Evolutionary conservation across 2,888 invertebrate species (phyloP), one percentile per base, ranked within the genome.

Genomic region (Stenoptilia bipunctidactyla): DNA sequence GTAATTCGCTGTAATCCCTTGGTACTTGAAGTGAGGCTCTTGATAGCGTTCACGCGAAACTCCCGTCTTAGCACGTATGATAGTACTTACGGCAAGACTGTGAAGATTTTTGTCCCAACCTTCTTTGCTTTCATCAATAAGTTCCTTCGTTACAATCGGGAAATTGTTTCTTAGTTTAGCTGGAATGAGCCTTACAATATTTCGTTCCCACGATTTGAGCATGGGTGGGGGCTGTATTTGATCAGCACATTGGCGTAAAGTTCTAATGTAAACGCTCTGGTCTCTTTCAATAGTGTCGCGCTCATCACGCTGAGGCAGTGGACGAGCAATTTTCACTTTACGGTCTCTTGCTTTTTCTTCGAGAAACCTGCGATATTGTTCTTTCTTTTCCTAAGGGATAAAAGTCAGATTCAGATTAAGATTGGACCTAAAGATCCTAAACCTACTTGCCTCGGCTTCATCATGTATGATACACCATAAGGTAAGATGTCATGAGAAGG

Each of bases 91-190:
- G 9, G 90, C 90, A 27, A 88, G 84, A 1, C 84, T 70, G 48
- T 90, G 89, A 40, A 90, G 85, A 37, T 88, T 75, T 13, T 69
- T 68, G 49, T 88, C 76, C 75, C 87, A 91, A 49, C 88, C 88
- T 0, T 56, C 56, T 50, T 88, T 80, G 35, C 84, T 83, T 53
- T 89, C 89, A 2, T 68, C 53, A 43, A 90, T 74, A 13, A 89
- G 71, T 5, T 66, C 72, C 15, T 85, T 73, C 27, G 87, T 75
- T 1, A 88, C 55, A 15, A 73, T 62, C 0, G 86, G 85, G 58
- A 85, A 90, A 34, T 85, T 80, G 15, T 66, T 66, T 43, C 86
- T 85, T n/a, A 90, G 63, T 37, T 79, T 76, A 0, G 65, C 58
- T 0, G 88, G 87, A 0, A 89, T 80, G 37, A 86, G 84, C 39